phyloP scores from a whole-genome alignment of 2,113 vertebrate genomes.

The Struthio camelus region DNA sequence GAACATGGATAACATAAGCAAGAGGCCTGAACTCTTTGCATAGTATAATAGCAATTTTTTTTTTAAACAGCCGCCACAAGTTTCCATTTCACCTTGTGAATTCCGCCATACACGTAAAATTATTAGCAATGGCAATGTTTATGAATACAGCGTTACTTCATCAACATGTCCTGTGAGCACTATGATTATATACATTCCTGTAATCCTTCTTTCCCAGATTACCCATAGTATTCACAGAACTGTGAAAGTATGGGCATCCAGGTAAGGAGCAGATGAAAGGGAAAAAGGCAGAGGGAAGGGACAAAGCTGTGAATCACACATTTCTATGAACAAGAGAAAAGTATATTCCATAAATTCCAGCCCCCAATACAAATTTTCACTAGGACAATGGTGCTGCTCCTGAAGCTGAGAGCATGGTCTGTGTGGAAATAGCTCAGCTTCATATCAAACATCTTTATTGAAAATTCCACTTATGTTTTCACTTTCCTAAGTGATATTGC shows the following conservation, averaged over 20 bases:
- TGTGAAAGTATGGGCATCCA: background rate
- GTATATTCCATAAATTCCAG: background rate
- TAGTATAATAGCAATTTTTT: background rate
- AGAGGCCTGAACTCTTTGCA: background rate
- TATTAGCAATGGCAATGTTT: background rate
- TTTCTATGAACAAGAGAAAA: background rate
- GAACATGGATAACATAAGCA: background rate
- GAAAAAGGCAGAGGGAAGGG: background rate
- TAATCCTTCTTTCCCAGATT: background rate
- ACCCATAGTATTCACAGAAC: background rate
- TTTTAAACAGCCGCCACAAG: background rate
- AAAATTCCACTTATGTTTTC: constrained; percentile 66
- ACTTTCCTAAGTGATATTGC: constrained; percentile 55
- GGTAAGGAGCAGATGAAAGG: background rate
- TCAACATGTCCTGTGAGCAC: background rate
- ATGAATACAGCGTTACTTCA: background rate
- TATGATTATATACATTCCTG: background rate
- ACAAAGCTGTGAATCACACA: fast-evolving
- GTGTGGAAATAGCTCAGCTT: constrained; percentile 19
- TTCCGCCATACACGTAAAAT: background rate
- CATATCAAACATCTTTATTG: constrained; percentile 37
- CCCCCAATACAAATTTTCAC: background rate
- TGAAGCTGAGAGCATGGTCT: background rate
- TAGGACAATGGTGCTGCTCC: background rate
- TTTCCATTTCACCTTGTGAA: background rate